Evolutionary conservation across 2,113 vertebrate species (phyloP).

Genomic region (Pelvicachromis taeniatus): DNA sequence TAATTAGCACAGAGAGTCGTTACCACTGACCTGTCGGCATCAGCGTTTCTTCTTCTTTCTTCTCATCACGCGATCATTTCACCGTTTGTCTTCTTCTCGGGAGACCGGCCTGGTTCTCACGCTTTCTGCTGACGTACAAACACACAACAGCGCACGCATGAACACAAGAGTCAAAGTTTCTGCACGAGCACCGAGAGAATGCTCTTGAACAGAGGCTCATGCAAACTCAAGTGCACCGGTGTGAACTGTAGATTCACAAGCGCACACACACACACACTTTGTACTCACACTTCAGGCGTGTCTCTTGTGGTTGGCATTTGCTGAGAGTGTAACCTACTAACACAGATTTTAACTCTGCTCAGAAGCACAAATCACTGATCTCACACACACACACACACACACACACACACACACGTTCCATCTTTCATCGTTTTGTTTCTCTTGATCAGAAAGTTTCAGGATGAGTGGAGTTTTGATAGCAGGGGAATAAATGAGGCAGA

Average conservation of each 20-base stretch:
- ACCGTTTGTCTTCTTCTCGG: neutral
- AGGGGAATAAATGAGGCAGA: neutral
- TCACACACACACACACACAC: neutral
- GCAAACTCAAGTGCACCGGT: neutral
- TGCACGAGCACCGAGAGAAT: neutral
- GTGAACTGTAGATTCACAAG: neutral
- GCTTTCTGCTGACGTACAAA: conserved; percentile 25
- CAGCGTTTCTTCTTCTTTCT: conserved; percentile 48
- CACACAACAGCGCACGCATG: neutral
- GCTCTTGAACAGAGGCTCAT: neutral
- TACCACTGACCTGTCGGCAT: conserved; percentile 25
- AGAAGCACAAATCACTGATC: conserved; percentile 10
- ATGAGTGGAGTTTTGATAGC: neutral
- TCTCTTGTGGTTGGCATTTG: conserved; percentile 45
- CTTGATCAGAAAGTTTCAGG: neutral
- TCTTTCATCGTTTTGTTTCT: neutral
- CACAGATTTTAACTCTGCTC: conserved; percentile 41
- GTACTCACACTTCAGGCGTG: conserved; percentile 17
- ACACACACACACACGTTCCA: neutral
- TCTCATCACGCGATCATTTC: conserved; percentile 2
- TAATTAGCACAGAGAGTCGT: conserved; percentile 37
- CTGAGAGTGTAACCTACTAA: conserved; percentile 64
- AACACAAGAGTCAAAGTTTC: neutral
- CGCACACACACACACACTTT: neutral
- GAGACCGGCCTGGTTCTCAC: conserved; percentile 53